Percentiles rank a stretch among this genome's conserved stretches.
Conservation (phyloP, 2,888 invertebrate genomes). For the Agonopterix alstromeriana region DNA sequence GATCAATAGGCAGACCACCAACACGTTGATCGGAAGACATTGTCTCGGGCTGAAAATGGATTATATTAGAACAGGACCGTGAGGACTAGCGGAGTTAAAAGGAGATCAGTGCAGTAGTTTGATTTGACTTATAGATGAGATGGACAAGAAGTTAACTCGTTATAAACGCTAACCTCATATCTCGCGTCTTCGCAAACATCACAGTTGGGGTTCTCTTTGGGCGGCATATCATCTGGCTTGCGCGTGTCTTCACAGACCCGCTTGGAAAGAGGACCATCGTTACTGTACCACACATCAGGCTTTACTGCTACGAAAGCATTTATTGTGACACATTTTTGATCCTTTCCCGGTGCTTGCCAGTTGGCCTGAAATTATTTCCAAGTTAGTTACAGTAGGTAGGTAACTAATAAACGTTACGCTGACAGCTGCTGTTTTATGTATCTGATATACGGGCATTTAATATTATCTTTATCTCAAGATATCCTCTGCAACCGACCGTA, state of each 20-base stretch:
- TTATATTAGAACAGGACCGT: too few relatives aligned
- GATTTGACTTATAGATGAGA: too few relatives aligned
- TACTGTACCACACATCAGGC: slow-evolving; percentile 59
- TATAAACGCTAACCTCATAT: slow-evolving; percentile 40
- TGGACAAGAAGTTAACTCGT: not conserved
- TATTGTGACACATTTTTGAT: slow-evolving; percentile 57
- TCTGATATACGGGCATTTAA: too few relatives aligned
- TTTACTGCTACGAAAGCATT: slow-evolving; percentile 55
- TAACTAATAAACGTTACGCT: not conserved
- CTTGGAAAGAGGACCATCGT: slow-evolving; percentile 49
- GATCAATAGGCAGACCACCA: too few relatives aligned
- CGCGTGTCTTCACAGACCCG: slow-evolving; percentile 55
- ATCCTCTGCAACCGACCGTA: too few relatives aligned
- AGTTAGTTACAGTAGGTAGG: not conserved
- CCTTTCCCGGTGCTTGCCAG: slow-evolving; percentile 57
- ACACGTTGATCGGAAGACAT: too few relatives aligned
- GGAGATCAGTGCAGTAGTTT: too few relatives aligned
- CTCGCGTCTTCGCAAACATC: slow-evolving; percentile 56
- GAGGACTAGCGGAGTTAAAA: too few relatives aligned
- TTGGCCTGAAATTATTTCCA: slow-evolving; percentile 29
- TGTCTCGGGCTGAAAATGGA: too few relatives aligned
- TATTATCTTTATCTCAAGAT: not conserved
- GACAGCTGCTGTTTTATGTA: too few relatives aligned
- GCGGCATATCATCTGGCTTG: slow-evolving; percentile 59
- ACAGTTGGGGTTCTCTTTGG: slow-evolving; percentile 50